Evolutionary conservation across 2,113 vertebrate species (phyloP).

Genomic region (Gallinago undulata): DNA sequence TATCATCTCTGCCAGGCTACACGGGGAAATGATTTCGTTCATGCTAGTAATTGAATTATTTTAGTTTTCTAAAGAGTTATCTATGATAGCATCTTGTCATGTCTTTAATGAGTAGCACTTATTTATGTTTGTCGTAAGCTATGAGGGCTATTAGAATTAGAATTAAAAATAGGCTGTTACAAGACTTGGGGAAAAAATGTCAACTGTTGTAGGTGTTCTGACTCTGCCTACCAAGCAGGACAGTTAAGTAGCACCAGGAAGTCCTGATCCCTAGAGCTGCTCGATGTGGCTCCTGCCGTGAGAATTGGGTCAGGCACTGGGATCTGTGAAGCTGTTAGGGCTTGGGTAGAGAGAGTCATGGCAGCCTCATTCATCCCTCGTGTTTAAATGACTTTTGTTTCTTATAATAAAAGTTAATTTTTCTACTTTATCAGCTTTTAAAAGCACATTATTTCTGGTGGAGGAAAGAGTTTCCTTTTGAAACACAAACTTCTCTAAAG

Average conservation of each 20-base stretch:
- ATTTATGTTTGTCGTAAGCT: background rate
- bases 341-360: background rate
- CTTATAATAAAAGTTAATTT: background rate
- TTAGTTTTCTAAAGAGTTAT: background rate
- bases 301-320: background rate
- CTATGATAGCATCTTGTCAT: background rate
- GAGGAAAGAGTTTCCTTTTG: background rate
- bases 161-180: background rate
- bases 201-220: background rate
- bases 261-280: background rate
- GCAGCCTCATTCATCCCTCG: background rate
- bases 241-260: background rate
- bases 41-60: background rate
- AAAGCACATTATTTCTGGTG: background rate
- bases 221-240: background rate
- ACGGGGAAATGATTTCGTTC: background rate
- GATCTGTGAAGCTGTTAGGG: background rate
- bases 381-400: background rate
- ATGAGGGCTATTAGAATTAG: background rate
- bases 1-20: background rate
- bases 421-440: background rate
- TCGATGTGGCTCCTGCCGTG: accelerated
- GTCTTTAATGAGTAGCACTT: background rate
- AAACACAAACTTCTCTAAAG: background rate
- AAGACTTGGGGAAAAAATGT: background rate